A percentile compares a stretch with the other conserved stretches of the same genome.
Conservation (phyloP, 2,113 vertebrate species). For the cattle (Bos taurus) region ARS-UCD2.0 NC_037338.1:9912001-9912500, state of each 20-base stretch:
- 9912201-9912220: not conserved
- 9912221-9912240: not conserved
- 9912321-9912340: not conserved
- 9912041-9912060: not conserved
- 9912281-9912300: not conserved
- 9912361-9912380: not conserved
- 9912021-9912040: not conserved
- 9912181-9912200: not conserved
- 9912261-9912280: not conserved
- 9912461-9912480: not conserved
- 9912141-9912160: not conserved
- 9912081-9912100: not conserved
- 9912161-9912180: not conserved
- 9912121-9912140: rapidly evolving
- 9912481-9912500: not conserved
- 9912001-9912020: not conserved
- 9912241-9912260: not conserved
- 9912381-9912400: not conserved
- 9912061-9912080: not conserved
- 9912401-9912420: not conserved
- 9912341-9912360: not conserved
- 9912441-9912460: not conserved
- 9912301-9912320: not conserved
- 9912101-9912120: not conserved
- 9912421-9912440: not conserved